Conservation (phyloP, 2,113 vertebrate species). For the Phodopus roborovskii region DNA sequence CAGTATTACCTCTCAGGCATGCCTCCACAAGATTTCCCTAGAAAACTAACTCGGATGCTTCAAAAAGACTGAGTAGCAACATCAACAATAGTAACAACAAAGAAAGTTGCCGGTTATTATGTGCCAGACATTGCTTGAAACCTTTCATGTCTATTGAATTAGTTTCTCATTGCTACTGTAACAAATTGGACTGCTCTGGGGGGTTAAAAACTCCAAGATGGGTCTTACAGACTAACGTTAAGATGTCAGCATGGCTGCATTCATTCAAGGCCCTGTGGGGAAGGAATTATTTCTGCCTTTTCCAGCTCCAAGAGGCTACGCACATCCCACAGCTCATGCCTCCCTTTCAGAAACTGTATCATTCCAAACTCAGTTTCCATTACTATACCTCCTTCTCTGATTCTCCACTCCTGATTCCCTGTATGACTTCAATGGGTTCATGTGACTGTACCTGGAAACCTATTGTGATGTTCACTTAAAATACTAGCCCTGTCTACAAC, state of each 20-base stretch:
- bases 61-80: neutral
- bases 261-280: neutral
- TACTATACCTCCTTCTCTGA: neutral
- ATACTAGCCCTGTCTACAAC: neutral
- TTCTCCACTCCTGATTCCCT: neutral
- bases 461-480: neutral
- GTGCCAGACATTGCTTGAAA: neutral
- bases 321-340: too few relatives aligned
- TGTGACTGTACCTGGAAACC: neutral
- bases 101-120: neutral
- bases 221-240: neutral
- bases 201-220: neutral
- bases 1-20: neutral
- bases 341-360: neutral
- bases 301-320: neutral
- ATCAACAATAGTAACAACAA: neutral
- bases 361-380: neutral
- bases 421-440: neutral
- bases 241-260: neutral
- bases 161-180: neutral
- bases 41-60: constrained; percentile 24
- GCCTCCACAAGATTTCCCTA: neutral
- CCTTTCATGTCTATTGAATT: neutral
- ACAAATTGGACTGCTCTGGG: neutral
- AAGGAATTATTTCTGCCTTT: neutral